Evolutionary conservation across 2,888 invertebrate species (phyloP).

Genomic region (Apodemia duryi): DNA sequence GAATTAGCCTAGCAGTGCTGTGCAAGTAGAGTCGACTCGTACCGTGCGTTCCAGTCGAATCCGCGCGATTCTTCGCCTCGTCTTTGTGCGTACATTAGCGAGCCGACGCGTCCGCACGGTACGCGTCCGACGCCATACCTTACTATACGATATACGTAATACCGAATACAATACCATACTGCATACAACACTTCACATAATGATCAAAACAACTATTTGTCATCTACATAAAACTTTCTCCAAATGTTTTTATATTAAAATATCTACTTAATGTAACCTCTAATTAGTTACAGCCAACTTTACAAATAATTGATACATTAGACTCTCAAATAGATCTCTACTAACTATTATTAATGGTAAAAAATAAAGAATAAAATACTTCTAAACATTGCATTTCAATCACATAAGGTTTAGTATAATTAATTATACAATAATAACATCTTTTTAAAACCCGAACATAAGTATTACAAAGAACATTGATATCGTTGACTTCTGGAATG

Average conservation of each 20-base stretch:
- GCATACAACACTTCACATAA: slow-evolving; percentile 75
- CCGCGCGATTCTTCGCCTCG: slow-evolving; percentile 42
- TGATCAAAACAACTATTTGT: slow-evolving; percentile 76
- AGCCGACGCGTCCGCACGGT: slow-evolving; percentile 28
- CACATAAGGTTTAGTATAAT: slow-evolving; percentile 78
- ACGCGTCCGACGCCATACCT: slow-evolving; percentile 31
- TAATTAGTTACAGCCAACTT: slow-evolving; percentile 79
- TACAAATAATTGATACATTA: slow-evolving; percentile 80
- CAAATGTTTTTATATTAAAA: slow-evolving; percentile 80
- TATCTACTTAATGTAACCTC: slow-evolving; percentile 78
- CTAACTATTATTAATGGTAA: slow-evolving; percentile 79
- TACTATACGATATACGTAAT: slow-evolving; percentile 39
- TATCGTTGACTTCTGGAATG: slow-evolving; percentile 79
- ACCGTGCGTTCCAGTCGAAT: slow-evolving; percentile 31
- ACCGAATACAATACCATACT: slow-evolving; percentile 31
- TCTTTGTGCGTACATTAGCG: slow-evolving; percentile 76
- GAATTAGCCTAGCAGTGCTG: slow-evolving; percentile 77
- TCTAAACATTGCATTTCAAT: slow-evolving; percentile 80
- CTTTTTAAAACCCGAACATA: slow-evolving; percentile 76
- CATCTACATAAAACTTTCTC: slow-evolving; percentile 79
- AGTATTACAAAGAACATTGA: slow-evolving; percentile 75
- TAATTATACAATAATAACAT: slow-evolving; percentile 74
- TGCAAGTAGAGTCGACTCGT: slow-evolving; percentile 48
- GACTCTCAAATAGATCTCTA: slow-evolving; percentile 80
- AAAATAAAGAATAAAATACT: slow-evolving; percentile 80